Evolutionary conservation across 2,797 vertebrate genomes (phyloP).

Genomic region (Pseudocheirus occidentalis): DNA sequence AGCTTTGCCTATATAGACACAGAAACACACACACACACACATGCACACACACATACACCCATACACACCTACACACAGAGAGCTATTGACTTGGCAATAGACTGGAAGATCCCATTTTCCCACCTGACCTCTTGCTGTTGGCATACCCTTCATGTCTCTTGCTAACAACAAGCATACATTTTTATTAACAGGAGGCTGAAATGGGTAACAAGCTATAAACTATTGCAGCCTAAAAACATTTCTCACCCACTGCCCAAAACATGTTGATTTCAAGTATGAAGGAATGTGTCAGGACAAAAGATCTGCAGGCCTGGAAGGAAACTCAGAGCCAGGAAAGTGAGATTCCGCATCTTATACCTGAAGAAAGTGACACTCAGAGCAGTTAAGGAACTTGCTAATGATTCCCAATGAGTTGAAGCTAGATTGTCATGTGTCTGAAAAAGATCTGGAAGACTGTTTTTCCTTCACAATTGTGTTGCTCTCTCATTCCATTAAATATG

Average conservation of each 20-base stretch:
- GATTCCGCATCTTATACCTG: background rate
- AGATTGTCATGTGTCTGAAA: background rate
- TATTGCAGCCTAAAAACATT: background rate
- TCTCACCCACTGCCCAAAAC: constrained; percentile 26
- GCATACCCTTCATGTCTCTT: constrained; percentile 65
- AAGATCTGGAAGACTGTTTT: background rate
- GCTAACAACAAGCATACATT: constrained; percentile 52
- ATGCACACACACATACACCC: too few relatives aligned
- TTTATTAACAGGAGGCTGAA: constrained; percentile 69
- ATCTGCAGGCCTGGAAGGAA: background rate
- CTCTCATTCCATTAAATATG: background rate
- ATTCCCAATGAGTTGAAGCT: background rate
- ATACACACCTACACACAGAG: background rate
- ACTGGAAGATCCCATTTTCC: constrained; percentile 52
- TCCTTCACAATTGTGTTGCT: background rate
- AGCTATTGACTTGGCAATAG: constrained; percentile 48
- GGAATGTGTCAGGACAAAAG: background rate
- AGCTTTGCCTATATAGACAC: constrained; percentile 24
- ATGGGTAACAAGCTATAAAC: constrained; percentile 49
- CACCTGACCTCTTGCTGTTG: constrained; percentile 47
- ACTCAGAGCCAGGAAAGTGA: background rate
- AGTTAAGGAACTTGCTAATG: background rate
- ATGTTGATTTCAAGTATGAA: constrained; percentile 33
- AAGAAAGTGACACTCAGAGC: background rate
- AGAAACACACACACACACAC: background rate